Evolutionary conservation across 1,140 invertebrate species (phyloP).

Genomic region (Drosophila grimshawi): DNA sequence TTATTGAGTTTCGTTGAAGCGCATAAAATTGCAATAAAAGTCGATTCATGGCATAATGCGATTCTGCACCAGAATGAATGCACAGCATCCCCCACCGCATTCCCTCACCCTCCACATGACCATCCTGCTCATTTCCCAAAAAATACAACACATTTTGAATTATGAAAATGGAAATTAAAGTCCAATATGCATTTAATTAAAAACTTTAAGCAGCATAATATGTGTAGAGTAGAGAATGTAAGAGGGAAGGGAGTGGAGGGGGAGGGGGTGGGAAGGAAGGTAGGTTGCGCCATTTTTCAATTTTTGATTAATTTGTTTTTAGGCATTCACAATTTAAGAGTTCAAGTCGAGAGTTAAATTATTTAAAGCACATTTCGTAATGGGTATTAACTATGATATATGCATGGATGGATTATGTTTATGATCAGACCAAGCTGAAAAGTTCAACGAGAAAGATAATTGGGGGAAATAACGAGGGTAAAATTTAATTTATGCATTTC

Average conservation of each 20-base stretch:
- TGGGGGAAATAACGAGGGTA: not conserved
- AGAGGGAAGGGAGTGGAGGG: not conserved
- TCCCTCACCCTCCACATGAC: not conserved
- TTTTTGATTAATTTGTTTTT: slow-evolving; percentile 22
- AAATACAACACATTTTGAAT: slow-evolving; percentile 60
- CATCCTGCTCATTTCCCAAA: slow-evolving; percentile 6
- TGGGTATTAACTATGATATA: slow-evolving; percentile 4
- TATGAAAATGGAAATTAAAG: slow-evolving; percentile 70
- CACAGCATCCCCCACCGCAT: not conserved
- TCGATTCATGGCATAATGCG: slow-evolving; percentile 58
- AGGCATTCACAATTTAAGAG: not conserved
- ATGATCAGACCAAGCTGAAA: not conserved
- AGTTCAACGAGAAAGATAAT: not conserved
- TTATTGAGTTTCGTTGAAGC: slow-evolving; percentile 81
- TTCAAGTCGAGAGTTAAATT: slow-evolving; percentile 42
- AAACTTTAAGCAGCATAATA: slow-evolving; percentile 58
- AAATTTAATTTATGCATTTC: not conserved
- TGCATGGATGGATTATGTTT: slow-evolving; percentile 16
- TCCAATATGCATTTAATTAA: slow-evolving; percentile 80
- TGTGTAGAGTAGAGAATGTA: not conserved
- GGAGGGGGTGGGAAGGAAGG: not conserved
- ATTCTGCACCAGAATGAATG: slow-evolving; percentile 34
- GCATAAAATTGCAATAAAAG: slow-evolving; percentile 81
- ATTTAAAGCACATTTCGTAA: slow-evolving; percentile 28
- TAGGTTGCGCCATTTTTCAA: slow-evolving; percentile 7